A percentile compares a stretch with the other conserved stretches of the same genome.
Evolutionary conservation across 2,888 invertebrate genomes (phyloP).

Genomic region (Syritta pipiens): DNA sequence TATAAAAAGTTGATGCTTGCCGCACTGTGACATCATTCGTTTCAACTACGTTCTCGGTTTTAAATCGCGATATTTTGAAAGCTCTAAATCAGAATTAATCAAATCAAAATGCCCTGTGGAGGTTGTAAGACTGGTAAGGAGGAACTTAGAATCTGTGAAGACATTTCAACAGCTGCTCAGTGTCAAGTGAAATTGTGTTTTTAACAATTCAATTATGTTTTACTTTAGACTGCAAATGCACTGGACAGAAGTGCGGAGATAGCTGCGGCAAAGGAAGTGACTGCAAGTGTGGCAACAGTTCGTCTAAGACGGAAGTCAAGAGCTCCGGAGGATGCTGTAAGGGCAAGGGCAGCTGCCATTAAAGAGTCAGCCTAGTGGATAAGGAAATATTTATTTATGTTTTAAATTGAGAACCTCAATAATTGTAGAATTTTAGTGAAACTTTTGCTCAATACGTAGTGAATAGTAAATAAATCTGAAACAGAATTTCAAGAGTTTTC

Average conservation of each 20-base stretch:
- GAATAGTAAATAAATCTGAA: too few relatives aligned
- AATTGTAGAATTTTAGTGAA: too few relatives aligned
- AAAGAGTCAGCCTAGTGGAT: background rate
- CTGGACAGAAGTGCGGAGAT: background rate
- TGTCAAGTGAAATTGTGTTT: background rate
- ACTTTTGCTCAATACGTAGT: too few relatives aligned
- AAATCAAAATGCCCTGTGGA: slow-evolving; percentile 4
- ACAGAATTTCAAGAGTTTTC: too few relatives aligned
- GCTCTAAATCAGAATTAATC: background rate
- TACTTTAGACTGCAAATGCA: background rate
- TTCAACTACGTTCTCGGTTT: background rate
- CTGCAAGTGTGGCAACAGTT: slow-evolving; percentile 36
- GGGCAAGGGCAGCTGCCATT: slow-evolving; percentile 46
- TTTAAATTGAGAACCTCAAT: background rate
- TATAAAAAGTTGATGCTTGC: background rate
- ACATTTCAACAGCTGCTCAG: background rate
- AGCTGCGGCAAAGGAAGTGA: background rate
- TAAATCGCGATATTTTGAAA: background rate
- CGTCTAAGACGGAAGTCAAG: slow-evolving; percentile 24
- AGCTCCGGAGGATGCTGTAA: slow-evolving; percentile 43
- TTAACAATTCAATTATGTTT: background rate
- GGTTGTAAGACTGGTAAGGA: slow-evolving; percentile 5
- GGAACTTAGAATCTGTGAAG: too few relatives aligned
- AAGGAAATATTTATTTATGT: background rate
- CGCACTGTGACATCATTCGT: background rate